Percentiles rank a stretch among this genome's conserved stretches.
These are phyloP conservation scores for Rhinophrynus dorsalis DNA, from an alignment of 2,797 vertebrate species.

Conservation along the genomic window DNA sequence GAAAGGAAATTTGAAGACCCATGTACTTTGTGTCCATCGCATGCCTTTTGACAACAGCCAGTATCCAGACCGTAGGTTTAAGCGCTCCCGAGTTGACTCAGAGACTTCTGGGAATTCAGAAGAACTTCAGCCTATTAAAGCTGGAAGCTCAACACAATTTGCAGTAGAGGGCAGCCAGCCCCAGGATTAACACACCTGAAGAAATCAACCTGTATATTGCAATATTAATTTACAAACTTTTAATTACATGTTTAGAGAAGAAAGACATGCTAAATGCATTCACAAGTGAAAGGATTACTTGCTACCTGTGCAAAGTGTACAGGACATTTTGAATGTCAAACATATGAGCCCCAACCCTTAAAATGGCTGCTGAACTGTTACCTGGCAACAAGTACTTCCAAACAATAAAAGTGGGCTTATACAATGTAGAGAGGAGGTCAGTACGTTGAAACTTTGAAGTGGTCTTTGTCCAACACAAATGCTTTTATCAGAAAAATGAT, in stretches of 20 bases:
- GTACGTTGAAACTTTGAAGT: slow-evolving; percentile 68
- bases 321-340: slow-evolving; percentile 55
- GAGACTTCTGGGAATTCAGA: slow-evolving; percentile 70
- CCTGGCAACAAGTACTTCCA: slow-evolving; percentile 72
- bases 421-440: slow-evolving; percentile 57
- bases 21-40: slow-evolving; percentile 90
- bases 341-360: slow-evolving; percentile 59
- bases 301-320: slow-evolving; percentile 55
- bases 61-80: slow-evolving; percentile 91
- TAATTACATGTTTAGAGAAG: slow-evolving; percentile 39
- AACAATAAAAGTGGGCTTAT: slow-evolving; percentile 63
- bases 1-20: slow-evolving; percentile 96
- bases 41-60: slow-evolving; percentile 97
- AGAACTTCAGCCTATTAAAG: slow-evolving; percentile 61
- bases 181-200: slow-evolving; percentile 62
- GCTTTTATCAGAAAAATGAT: slow-evolving; percentile 84
- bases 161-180: slow-evolving; percentile 58
- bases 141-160: slow-evolving; percentile 58
- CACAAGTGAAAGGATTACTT: slow-evolving; percentile 12
- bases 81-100: slow-evolving; percentile 79
- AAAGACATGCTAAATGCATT: slow-evolving; percentile 52
- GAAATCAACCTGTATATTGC: slow-evolving; percentile 32
- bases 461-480: slow-evolving; percentile 77
- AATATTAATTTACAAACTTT: slow-evolving; percentile 51
- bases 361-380: slow-evolving; percentile 78